Base-by-base conservation (phyloP, 2,888 invertebrate genomes). In the Scelioninae gen. 2 region DNA sequence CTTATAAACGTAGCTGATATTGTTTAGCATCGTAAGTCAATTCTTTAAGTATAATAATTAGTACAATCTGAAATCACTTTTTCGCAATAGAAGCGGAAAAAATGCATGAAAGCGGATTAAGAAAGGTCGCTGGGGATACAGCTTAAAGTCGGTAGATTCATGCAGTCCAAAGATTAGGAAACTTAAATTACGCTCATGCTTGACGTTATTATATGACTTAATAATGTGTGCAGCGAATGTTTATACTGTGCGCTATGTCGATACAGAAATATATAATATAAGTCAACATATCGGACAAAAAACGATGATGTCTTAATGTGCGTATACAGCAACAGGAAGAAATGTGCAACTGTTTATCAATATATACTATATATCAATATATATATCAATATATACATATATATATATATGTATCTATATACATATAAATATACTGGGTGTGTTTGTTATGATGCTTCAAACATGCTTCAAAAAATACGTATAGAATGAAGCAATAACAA, bases 111-210 rank as follows among this genome's bases (percentile, higher is more conserved):
- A 78, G 77, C 76, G 58, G 70, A 71, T 73, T 67, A 33, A 63
- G 18, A 45, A 39, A 58, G 69, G 39, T 69, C 75, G 53, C 63
- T 75, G 63, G 78, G 73, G 33, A 79, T 79, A 70, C 80, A 81
- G 81, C 79, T 78, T 81, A 83, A 85, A 85, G 85, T 85, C 85
- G 85, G 84, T 84, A 84, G 85, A 85, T 85, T 84, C 85, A 85
- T 85, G 84, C 85, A 78, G 79, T 83, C 83, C 81, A 81, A 81
- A 80, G 78, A 79, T 77, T 76, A 35, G 71, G 75, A 77, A 81
- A 80, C 76, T 78, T 75, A 78, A 79, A 63, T 58, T 74, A 55
- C 72, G 58, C 60, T 65, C 68, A 68, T 74, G 63, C 74, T 72
- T 55, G 16, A 60, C 35, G 25, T 43, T 55, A 15, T 7, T n/a